These are phyloP conservation scores for Acrocephalus kingi DNA, from an alignment of 2,113 vertebrate genomes.

Conservation along the genomic window DNA sequence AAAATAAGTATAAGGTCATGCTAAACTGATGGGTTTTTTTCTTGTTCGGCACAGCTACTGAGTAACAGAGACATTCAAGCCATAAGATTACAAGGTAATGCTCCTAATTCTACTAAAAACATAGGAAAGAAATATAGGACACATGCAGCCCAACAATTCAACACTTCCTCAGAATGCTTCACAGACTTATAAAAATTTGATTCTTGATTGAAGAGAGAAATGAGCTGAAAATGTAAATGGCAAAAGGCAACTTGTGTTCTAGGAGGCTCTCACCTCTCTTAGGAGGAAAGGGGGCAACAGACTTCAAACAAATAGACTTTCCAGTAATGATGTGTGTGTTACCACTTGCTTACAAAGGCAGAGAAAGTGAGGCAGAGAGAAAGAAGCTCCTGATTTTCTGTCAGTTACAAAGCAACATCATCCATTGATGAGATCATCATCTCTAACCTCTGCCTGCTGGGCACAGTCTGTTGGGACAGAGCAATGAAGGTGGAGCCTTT, in stretches of 20 bases:
- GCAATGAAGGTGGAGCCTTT: neutral
- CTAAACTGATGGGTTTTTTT: neutral
- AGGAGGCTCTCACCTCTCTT: neutral
- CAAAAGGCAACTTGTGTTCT: neutral
- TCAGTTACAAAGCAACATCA: neutral
- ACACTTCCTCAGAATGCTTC: neutral
- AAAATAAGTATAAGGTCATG: neutral
- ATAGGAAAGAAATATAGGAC: neutral
- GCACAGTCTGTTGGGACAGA: neutral
- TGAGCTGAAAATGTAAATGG: neutral
- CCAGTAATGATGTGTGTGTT: neutral
- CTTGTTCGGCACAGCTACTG: neutral
- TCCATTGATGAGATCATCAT: neutral
- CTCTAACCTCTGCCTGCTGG: neutral
- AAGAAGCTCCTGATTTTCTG: neutral
- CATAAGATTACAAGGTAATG: neutral
- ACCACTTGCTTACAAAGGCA: neutral
- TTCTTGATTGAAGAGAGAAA: neutral
- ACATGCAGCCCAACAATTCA: neutral
- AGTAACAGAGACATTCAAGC: neutral
- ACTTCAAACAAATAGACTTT: neutral
- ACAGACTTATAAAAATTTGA: neutral
- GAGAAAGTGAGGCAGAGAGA: neutral
- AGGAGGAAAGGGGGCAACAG: neutral
- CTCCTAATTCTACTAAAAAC: neutral